Evolutionary conservation across 1,140 invertebrate genomes (phyloP), one percentile per base, ranked within the genome.

Genomic region (Acyrthosiphon pisum): DNA sequence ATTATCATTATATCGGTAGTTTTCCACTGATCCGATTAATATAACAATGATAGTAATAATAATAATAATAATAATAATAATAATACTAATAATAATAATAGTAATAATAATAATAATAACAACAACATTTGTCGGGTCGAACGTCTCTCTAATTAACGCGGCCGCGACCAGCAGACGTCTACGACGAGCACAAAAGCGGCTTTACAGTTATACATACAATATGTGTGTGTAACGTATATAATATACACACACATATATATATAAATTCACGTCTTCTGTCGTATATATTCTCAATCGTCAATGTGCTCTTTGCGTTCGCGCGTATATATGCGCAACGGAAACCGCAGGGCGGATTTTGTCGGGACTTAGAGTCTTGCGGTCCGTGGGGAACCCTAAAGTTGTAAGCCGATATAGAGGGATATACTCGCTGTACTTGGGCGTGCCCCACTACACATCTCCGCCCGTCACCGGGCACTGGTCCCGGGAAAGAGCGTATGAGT

Each of bases 341-440:
- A 76, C 60, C 60, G 60, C 60, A 76, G 60, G n/a, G 60, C 30
- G n/a, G 60, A 76, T 76, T 76, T 76, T n/a, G 60, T 76, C 60
- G 60, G 60, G 60, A 76, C 60, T 76, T 76, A 76, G 60, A 76
- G 60, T 76, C 60, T 76, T 76, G 60, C n/a, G 60, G 60, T 76
- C 30, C 60, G n/a, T n/a, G 60, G 60, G 60, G 30, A 76, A 76
- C 60, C 60, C 30, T 76, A 76, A 76, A 76, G 60, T 76, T 76
- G 60, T 76, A 76, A 76, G 60, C 60, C 60, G 60, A 76, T 76
- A 76, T 76, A 76, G 60, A 76, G 4, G 30, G 60, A n/a, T 76
- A 76, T 76, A n/a, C 60, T 76, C n/a, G 41, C 41, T 76, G 60
- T 76, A n/a, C 60, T 76, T 76, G 18, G 60, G n/a, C 30, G 30